These are phyloP conservation scores for Leuciscus waleckii DNA, from an alignment of 2,797 vertebrate species.

Conservation along the genomic window DNA sequence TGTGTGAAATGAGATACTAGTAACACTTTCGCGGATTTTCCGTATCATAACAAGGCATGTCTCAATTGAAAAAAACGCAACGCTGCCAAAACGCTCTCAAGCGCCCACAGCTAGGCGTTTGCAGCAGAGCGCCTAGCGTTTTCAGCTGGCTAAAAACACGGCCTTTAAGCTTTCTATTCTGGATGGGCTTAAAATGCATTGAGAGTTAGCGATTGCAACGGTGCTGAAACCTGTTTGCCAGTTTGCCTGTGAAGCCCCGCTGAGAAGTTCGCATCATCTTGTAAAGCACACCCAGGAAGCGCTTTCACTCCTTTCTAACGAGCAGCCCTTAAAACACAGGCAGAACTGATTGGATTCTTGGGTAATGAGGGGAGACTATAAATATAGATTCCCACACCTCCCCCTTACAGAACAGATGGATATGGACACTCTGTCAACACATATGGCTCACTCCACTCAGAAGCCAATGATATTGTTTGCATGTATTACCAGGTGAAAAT, in stretches of 20 bases:
- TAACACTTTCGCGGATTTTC: too few relatives aligned
- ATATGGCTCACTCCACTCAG: conserved; percentile 25
- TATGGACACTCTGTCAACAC: conserved; percentile 42
- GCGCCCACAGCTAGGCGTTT: too few relatives aligned
- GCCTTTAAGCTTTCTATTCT: conserved; percentile 41
- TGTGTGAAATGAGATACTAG: too few relatives aligned
- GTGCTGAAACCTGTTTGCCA: conserved; percentile 12
- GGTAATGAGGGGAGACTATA: conserved; percentile 55
- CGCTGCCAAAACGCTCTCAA: too few relatives aligned
- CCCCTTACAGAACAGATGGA: conserved; percentile 40
- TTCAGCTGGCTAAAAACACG: too few relatives aligned
- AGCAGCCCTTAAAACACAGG: conserved; percentile 45
- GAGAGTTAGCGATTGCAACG: not conserved
- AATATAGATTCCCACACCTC: conserved; percentile 47
- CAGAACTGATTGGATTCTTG: conserved; percentile 41
- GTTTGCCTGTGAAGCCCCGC: not conserved
- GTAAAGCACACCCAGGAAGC: conserved; percentile 24
- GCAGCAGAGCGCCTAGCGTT: too few relatives aligned
- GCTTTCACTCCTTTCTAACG: conserved; percentile 10
- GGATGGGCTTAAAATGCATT: conserved; percentile 11
- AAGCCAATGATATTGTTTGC: conserved; percentile 40
- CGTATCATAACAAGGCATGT: too few relatives aligned
- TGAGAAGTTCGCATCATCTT: conserved; percentile 16
- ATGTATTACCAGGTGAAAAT: conserved; percentile 35
- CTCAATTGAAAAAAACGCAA: too few relatives aligned